Evolutionary conservation across 35 echinoderm and acorn worm genomes (phyloP).

Genomic region (Lytechinus pictus): DNA sequence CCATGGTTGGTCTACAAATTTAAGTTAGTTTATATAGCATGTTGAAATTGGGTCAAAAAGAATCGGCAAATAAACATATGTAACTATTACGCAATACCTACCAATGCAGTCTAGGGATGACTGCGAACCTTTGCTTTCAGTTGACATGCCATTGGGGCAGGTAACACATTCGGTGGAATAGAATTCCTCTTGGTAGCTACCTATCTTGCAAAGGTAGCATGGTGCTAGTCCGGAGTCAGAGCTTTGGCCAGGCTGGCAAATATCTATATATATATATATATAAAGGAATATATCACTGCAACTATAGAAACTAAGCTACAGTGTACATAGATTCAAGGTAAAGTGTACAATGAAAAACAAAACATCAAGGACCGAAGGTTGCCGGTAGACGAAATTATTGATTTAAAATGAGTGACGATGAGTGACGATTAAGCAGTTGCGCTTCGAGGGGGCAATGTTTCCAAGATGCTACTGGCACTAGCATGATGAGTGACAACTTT

Average conservation of each 20-base stretch:
- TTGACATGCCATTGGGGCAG: background rate
- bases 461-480: too few relatives aligned
- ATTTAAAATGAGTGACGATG: too few relatives aligned
- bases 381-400: too few relatives aligned
- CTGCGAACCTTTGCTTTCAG: background rate
- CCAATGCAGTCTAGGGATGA: background rate
- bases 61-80: background rate
- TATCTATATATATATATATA: background rate
- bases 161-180: background rate
- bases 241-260: constrained; percentile 5
- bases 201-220: background rate
- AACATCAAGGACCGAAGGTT: too few relatives aligned
- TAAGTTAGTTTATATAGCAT: background rate
- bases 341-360: too few relatives aligned
- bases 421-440: too few relatives aligned
- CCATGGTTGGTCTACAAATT: background rate
- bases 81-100: background rate
- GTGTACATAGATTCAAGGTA: too few relatives aligned
- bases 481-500: too few relatives aligned
- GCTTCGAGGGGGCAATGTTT: too few relatives aligned
- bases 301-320: too few relatives aligned
- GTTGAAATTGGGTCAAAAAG: background rate
- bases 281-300: too few relatives aligned
- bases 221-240: background rate
- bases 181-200: background rate